Percentiles rank a stretch among this genome's conserved stretches.
Conservation (phyloP, 2,113 vertebrate species). For the Panthera uncia region DNA sequence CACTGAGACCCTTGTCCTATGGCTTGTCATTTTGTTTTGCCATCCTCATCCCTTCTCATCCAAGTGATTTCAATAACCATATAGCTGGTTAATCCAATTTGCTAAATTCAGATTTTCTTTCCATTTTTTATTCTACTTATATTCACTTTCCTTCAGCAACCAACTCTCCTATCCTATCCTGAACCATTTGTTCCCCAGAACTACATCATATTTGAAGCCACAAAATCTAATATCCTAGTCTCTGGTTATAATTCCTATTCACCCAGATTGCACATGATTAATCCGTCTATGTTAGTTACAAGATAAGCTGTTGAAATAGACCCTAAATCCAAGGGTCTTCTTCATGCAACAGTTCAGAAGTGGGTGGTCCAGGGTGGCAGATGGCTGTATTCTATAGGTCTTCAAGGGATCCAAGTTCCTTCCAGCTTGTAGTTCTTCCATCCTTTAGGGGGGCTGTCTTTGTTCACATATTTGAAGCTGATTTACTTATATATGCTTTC, state of each 20-base stretch:
- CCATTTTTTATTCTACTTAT: background rate
- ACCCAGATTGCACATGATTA: background rate
- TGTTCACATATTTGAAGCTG: background rate
- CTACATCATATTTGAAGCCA: background rate
- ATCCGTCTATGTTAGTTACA: background rate
- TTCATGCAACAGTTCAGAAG: background rate
- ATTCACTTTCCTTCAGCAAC: background rate
- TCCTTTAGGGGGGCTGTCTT: background rate
- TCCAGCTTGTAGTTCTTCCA: background rate
- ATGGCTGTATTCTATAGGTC: background rate
- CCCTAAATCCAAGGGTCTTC: background rate
- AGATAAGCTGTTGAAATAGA: background rate
- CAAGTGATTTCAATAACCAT: background rate
- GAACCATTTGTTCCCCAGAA: background rate
- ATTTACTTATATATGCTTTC: background rate
- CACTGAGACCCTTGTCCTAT: background rate
- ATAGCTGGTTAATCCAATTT: background rate
- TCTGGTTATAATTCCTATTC: background rate
- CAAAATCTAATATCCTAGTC: background rate
- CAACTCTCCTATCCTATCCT: background rate
- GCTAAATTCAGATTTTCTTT: slow-evolving; percentile 2
- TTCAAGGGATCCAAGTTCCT: background rate
- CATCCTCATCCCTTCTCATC: background rate
- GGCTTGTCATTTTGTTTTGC: background rate
- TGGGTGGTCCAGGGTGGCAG: background rate